Base-by-base conservation (phyloP, 2,113 vertebrate species). In the Corydoras sp. region DNA sequence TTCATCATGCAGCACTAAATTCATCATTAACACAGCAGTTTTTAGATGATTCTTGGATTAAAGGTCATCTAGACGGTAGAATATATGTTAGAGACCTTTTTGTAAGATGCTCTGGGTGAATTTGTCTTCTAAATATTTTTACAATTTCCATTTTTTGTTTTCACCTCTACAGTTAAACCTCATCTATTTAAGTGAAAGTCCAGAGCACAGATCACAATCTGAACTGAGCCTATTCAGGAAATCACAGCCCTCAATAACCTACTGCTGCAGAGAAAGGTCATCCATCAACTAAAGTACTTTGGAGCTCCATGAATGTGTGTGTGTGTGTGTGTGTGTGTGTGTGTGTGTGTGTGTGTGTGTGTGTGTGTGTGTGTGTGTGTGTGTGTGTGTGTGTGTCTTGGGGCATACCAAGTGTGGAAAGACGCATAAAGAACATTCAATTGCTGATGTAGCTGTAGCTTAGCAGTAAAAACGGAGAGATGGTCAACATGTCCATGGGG, bases 391-490 rank as follows among this genome's bases (percentile, higher is more conserved):
- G 69, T 55, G 58, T 30, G 32, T 72, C 66, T 30, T n/a, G 72
- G 85, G 89, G 86, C 89, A 89, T 86, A 88, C 89, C 85, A 58
- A 31, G 87, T 88, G 89, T 86, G 89, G 92, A 88, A 90, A 88
- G 89, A 91, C 89, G 91, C 89, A 93, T 95, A 93, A 94, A 93
- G 91, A 94, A 90, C 90, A 91, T 91, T 91, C 91, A 93, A 91
- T 89, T 88, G 87, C 65, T 49, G 68, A 69, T 62, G 62, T 62
- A 72, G 69, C 70, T 48, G 0, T 72, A 64, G 35, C 35, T 43
- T 62, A 65, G 76, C 59, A 58, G 31, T 71, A 62, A 72, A 60
- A 77, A 60, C 10, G 11, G 49, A 72, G 73, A 75, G 65, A 69
- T 58, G 43, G 64, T 68, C 72, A 56, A 56, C 54, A 69, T 71